Conservation (phyloP, 2,113 vertebrate genomes). For the Paradisaea rubra region DNA sequence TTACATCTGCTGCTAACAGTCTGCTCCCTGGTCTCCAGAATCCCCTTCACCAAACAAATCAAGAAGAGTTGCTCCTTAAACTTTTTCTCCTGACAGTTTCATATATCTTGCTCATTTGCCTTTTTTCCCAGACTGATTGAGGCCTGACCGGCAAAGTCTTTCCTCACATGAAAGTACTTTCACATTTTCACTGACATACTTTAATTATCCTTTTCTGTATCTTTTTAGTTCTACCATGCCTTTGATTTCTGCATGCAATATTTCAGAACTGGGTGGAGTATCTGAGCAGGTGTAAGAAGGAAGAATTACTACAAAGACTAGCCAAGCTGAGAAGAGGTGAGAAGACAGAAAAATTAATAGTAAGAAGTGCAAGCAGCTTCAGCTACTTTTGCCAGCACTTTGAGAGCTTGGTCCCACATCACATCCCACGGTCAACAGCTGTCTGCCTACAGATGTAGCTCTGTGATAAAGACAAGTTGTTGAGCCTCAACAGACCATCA, state of each 20-base stretch:
- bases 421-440: background rate
- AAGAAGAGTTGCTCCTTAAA: background rate
- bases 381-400: background rate
- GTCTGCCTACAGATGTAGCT: background rate
- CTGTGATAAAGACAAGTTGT: background rate
- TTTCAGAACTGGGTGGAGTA: background rate
- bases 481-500: background rate
- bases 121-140: background rate
- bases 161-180: background rate
- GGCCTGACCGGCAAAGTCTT: background rate
- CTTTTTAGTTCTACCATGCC: background rate
- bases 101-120: background rate
- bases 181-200: background rate
- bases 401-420: background rate
- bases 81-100: background rate
- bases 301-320: background rate
- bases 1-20: background rate
- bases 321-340: background rate
- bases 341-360: background rate
- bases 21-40: background rate
- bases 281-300: background rate
- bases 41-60: background rate
- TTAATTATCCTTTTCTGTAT: background rate
- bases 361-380: background rate
- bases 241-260: background rate